Base-by-base conservation (phyloP, 2,113 vertebrate species). In the Halichoeres trimaculatus region DNA sequence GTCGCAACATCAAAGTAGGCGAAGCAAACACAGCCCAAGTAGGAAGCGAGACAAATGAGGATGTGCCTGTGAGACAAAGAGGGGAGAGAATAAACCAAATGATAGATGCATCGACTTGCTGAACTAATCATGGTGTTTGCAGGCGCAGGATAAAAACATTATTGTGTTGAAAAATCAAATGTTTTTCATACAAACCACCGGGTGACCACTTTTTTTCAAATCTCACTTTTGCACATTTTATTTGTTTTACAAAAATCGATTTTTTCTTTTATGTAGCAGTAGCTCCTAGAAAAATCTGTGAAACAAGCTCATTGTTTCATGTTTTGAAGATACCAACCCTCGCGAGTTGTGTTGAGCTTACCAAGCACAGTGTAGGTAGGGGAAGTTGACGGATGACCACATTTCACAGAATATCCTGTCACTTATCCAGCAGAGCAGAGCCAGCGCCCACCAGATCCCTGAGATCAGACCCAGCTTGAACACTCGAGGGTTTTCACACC, bases 21-120 rank as follows among this genome's bases (percentile, higher is more conserved):
- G 10, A 99, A 99, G 85, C 97, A 99, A 80, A 99, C 97, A 0
- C 97, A 99, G 40, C 97, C 97, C 88, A 99, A 89, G 88, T 99
- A 99, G 1, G 98, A 96, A 0, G 96, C 97, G 62, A 99, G 93
- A 70, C 98, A 99, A 84, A 99, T 98, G 74, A 99, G 94, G 89
- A 99, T 94, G 86, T 99, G 98, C 98, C 98, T 99, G 90, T 4
- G 70, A 60, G 65, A 78, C 11, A 10, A 67, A 75, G 16, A 68
- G 6, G 35, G 45, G 70, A 14, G 17, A 61, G 8, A 63, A 45
- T 48, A 8, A 74, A 20, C 0, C 24, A 66, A 13, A 61, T 7
- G 12, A 6, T 2, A 1, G 19, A 35, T 43, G 36, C 78, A 17
- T 65, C 43, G 24, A 41, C 34, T 50, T 24, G 6, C 13, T n/a